A percentile compares a stretch with the other conserved stretches of the same genome.
Evolutionary conservation across 2,797 vertebrate species (phyloP).

Genomic region (Numenius phaeopus): DNA sequence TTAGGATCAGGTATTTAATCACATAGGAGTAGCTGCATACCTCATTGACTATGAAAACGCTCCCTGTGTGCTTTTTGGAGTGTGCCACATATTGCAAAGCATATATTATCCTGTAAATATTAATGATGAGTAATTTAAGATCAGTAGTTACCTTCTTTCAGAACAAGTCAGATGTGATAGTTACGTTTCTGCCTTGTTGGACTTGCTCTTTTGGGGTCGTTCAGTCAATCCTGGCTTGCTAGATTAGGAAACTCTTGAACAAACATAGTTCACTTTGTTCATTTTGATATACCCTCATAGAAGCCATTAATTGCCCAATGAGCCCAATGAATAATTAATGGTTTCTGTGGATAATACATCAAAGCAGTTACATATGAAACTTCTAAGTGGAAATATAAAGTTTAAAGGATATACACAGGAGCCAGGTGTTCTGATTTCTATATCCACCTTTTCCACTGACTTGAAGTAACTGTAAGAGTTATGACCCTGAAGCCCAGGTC

Average conservation of each 20-base stretch:
- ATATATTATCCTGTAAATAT: conserved; percentile 21
- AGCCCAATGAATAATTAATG: background rate
- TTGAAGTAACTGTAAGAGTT: background rate
- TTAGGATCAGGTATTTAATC: conserved; percentile 32
- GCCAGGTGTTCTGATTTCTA: background rate
- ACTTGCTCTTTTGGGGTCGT: background rate
- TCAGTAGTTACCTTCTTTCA: background rate
- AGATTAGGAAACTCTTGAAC: background rate
- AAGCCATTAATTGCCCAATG: conserved; percentile 27
- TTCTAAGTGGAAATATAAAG: background rate
- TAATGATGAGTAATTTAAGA: conserved; percentile 17
- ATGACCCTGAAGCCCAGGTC: background rate
- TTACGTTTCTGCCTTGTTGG: background rate
- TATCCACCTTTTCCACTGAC: background rate
- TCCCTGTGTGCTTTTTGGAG: background rate
- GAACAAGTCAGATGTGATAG: background rate
- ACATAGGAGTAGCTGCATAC: background rate
- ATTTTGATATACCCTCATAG: background rate
- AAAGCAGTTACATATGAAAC: background rate
- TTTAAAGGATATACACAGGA: background rate
- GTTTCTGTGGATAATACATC: conserved; percentile 4
- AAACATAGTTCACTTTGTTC: background rate
- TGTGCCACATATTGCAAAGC: background rate
- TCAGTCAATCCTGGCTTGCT: background rate
- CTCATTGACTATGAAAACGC: conserved; percentile 13